Percentiles rank a stretch among this genome's conserved stretches.
Evolutionary conservation across 37 sponge, comb jelly and placozoan species (phyloP).

Genomic region (Theonella swinhoei): DNA sequence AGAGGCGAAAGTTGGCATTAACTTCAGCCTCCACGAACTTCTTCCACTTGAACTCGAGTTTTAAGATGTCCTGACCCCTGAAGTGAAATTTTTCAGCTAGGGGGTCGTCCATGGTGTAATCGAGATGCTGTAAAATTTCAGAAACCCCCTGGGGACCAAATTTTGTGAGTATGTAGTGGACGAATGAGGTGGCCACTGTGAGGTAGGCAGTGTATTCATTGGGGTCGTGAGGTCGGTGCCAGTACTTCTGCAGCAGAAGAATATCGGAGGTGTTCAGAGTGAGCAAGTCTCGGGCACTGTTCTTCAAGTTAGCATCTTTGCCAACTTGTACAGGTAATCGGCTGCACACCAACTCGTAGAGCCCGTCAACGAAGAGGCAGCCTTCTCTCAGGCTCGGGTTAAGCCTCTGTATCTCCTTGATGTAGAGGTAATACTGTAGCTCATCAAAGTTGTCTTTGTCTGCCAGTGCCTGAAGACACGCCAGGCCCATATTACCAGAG

Average conservation of each 20-base stretch:
- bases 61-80: constrained; percentile 14
- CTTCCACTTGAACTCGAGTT: constrained; percentile 43
- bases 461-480: not conserved
- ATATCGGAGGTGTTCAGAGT: not conserved
- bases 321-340: not conserved
- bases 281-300: not conserved
- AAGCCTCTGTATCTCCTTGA: constrained; percentile 21
- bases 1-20: constrained; percentile 15
- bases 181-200: constrained; percentile 26
- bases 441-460: not conserved
- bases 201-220: constrained; percentile 22
- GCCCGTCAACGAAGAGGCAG: constrained; percentile 25
- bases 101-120: constrained; percentile 1
- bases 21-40: constrained; percentile 20
- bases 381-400: constrained; percentile 16
- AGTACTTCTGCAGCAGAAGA: constrained; percentile 15
- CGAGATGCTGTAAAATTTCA: not conserved
- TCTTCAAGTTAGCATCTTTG: not conserved
- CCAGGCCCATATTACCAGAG: not conserved
- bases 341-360: constrained; percentile 18
- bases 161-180: constrained; percentile 1
- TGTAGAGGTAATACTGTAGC: not conserved
- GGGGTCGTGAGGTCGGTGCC: constrained; percentile 16
- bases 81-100: constrained; percentile 1
- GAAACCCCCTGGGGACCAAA: constrained; percentile 20